Evolutionary conservation across 92 coral and sea anemone genomes (phyloP).

Genomic region (Zoanthus solanderi): DNA sequence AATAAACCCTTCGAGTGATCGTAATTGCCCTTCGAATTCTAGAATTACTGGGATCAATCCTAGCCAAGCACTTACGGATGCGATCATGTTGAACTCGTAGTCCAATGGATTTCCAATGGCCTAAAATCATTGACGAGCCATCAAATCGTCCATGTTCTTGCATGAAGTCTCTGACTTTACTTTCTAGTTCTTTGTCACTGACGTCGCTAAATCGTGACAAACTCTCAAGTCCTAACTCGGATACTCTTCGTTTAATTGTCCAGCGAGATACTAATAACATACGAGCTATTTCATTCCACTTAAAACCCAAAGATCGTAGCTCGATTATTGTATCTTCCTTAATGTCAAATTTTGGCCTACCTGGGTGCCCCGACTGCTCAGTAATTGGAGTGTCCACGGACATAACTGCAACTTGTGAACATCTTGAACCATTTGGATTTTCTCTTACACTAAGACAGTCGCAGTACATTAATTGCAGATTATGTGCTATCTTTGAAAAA

Average conservation of each 20-base stretch:
- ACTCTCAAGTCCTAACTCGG: neutral
- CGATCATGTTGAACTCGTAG: neutral
- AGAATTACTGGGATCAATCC: too few relatives aligned
- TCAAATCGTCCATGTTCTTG: constrained; percentile 11
- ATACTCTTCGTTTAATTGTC: neutral
- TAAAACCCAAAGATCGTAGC: neutral
- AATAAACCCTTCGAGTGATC: too few relatives aligned
- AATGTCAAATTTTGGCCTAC: neutral
- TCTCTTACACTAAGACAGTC: neutral
- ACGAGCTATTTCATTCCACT: neutral
- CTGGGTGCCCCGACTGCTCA: neutral
- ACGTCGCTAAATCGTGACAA: neutral
- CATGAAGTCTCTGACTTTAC: constrained; percentile 6
- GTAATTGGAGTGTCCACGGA: neutral
- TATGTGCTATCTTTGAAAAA: neutral
- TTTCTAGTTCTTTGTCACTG: neutral
- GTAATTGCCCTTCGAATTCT: too few relatives aligned
- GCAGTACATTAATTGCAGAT: neutral
- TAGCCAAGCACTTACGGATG: too few relatives aligned
- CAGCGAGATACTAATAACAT: neutral
- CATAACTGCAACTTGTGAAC: neutral
- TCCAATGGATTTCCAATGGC: neutral
- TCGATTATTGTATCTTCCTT: neutral
- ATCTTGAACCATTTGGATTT: neutral
- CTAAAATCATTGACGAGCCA: constrained; percentile 7